Conservation (phyloP, 2,888 invertebrate species). For the Carterocephalus palaemon region DNA sequence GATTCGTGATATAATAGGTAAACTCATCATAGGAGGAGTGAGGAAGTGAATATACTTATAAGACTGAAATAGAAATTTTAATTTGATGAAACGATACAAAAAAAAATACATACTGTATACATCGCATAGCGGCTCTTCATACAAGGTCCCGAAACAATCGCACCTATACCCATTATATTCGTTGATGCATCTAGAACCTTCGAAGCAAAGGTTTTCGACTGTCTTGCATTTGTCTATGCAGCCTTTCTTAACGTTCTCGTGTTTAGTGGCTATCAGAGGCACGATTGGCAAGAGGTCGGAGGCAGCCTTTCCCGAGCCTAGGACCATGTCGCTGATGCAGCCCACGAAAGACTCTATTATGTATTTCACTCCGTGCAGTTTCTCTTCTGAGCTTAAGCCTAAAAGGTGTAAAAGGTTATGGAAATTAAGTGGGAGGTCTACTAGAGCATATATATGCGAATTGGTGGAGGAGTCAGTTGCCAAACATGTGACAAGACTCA, state of each 20-base stretch:
- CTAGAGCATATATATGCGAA: too few relatives aligned
- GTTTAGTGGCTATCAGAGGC: constrained; percentile 91
- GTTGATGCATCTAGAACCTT: constrained; percentile 93
- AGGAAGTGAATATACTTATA: too few relatives aligned
- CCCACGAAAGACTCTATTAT: constrained; percentile 96
- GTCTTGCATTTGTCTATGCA: constrained; percentile 91
- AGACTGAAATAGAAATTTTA: too few relatives aligned
- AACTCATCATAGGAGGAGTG: too few relatives aligned
- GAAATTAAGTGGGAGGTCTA: neutral
- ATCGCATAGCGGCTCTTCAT: constrained; percentile 95
- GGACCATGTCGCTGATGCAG: constrained; percentile 91
- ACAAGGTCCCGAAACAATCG: constrained; percentile 94
- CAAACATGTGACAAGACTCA: too few relatives aligned
- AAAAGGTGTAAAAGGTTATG: constrained; percentile 25
- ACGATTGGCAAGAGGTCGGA: constrained; percentile 89
- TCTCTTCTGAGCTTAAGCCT: constrained; percentile 93
- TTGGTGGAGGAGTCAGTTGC: too few relatives aligned
- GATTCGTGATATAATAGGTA: too few relatives aligned
- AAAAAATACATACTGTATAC: constrained; percentile 86
- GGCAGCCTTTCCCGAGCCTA: constrained; percentile 91
- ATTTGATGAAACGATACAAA: too few relatives aligned
- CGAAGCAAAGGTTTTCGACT: constrained; percentile 90
- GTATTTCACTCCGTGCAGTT: constrained; percentile 92
- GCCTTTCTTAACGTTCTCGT: constrained; percentile 93
- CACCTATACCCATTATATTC: constrained; percentile 93